Percentiles rank a stretch among this genome's conserved stretches.
phyloP scores from a whole-genome alignment of 2,797 vertebrate genomes.

The Acipenser ruthenus region DNA sequence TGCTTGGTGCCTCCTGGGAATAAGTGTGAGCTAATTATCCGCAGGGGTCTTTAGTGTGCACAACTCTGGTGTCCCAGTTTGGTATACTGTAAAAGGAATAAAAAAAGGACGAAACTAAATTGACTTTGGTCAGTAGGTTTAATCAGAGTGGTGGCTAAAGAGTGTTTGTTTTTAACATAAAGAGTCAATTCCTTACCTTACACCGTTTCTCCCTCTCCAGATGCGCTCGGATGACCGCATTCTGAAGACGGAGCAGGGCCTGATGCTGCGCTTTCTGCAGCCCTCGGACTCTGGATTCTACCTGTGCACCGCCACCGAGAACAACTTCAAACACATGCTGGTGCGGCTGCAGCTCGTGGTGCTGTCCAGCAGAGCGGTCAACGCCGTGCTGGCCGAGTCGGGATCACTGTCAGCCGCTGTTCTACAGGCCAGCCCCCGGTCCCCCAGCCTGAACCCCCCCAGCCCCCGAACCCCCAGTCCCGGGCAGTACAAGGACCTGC shows the following conservation, averaged over 20 bases:
- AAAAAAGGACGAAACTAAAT: no score
- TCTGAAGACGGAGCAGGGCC: conserved; percentile 84
- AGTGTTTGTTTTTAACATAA: not conserved
- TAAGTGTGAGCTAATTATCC: no score
- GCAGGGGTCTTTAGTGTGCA: no score
- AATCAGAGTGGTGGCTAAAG: no score
- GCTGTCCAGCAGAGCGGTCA: conserved; percentile 78
- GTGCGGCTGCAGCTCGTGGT: conserved; percentile 87
- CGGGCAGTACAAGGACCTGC: conserved; percentile 85
- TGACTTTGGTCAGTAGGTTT: no score
- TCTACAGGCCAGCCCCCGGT: conserved; percentile 37
- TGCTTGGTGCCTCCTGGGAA: no score
- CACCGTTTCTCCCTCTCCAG: conserved; percentile 28
- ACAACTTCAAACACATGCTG: conserved; percentile 93
- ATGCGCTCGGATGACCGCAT: conserved; percentile 79
- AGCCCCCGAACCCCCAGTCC: conserved; percentile 63
- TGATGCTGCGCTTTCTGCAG: conserved; percentile 88
- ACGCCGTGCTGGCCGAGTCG: conserved; percentile 64
- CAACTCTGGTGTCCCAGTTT: no score
- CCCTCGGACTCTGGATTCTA: conserved; percentile 79
- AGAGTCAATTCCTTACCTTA: not conserved
- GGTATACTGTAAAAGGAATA: no score
- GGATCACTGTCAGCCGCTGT: conserved; percentile 27
- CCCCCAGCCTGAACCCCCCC: conserved; percentile 49
- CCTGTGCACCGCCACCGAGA: conserved; percentile 94